Conservation (phyloP, 2,888 invertebrate genomes). For the Clanis bilineata region DNA sequence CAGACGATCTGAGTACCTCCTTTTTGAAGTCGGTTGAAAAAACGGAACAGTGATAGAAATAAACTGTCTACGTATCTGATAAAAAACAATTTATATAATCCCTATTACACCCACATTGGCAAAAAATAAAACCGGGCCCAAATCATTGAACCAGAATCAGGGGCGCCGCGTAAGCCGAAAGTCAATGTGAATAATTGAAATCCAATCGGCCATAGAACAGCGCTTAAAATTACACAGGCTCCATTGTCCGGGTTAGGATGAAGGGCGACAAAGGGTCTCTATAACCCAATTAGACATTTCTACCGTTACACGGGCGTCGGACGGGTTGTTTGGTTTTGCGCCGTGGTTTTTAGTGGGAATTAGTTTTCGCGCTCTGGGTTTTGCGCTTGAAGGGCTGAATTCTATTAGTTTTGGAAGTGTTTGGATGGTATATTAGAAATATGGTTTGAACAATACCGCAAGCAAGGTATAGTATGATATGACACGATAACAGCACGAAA, state of each 20-base stretch:
- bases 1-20: no score
- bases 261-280: constrained; percentile 38
- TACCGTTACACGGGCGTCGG: constrained; percentile 29
- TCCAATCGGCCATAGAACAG: constrained; percentile 20
- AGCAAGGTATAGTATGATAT: no score
- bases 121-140: background rate
- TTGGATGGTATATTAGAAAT: background rate
- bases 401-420: background rate
- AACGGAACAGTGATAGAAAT: no score
- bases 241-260: constrained; percentile 34
- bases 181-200: constrained; percentile 23
- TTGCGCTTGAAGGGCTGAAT: background rate
- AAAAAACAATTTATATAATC: no score
- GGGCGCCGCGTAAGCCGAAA: constrained; percentile 1
- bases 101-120: background rate
- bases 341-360: constrained; percentile 27
- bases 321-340: constrained; percentile 23
- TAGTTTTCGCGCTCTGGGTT: constrained; percentile 22
- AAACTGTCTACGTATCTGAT: no score
- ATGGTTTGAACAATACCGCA: no score
- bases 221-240: constrained; percentile 34
- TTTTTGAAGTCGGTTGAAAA: no score
- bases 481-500: no score
- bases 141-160: background rate
- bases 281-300: constrained; percentile 48